Base-by-base conservation (phyloP, 2,888 invertebrate species). In the Sisyra nigra region DNA sequence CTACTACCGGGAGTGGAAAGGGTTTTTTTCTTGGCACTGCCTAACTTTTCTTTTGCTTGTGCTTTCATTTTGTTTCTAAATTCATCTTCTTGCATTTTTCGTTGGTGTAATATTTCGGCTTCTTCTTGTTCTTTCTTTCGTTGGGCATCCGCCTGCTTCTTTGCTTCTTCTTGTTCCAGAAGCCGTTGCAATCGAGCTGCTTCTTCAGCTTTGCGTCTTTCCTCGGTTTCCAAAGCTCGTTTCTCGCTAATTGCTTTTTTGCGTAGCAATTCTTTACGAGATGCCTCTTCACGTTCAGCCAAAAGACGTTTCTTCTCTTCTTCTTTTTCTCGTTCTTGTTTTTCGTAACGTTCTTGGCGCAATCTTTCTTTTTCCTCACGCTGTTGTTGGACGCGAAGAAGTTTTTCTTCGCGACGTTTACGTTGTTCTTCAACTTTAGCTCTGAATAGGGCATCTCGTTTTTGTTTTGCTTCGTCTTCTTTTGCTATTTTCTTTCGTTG, bases 311-410 rank as follows among this genome's bases (percentile, higher is more conserved):
- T 42, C 29, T 37, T 40, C 40, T 61, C 61, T 44, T 62, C 62
- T 32, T 61, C 62, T 1, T 61, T 58, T 44, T 63, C 63, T 45
- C 57, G 57, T 17, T 56, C 53, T 14, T 56, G 19, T 42, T 58
- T 61, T 29, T 58, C 55, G 38, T 59, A 49, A 2, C 59, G 57
- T 38, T 63, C 62, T 4, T 57, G 54, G 3, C 60, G 56, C 43
- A 62, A 61, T 3, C 57, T 57, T 35, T 63, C 63, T 45, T 58
- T 59, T 3, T 59, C 58, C 45, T 63, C 63, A 0, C 63, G 60
- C 18, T 49, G 49, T 41, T 55, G 54, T 3, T 61, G 59, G 0
- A 58, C 63, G 35, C 57, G 54, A 37, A 54, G 50, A 47, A 62
- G 59, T 42, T 63, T 63, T 30, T 55, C 57, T 40, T 63, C 63